Base-by-base conservation (phyloP, 2,113 vertebrate genomes). In the Meriones unguiculatus region DNA sequence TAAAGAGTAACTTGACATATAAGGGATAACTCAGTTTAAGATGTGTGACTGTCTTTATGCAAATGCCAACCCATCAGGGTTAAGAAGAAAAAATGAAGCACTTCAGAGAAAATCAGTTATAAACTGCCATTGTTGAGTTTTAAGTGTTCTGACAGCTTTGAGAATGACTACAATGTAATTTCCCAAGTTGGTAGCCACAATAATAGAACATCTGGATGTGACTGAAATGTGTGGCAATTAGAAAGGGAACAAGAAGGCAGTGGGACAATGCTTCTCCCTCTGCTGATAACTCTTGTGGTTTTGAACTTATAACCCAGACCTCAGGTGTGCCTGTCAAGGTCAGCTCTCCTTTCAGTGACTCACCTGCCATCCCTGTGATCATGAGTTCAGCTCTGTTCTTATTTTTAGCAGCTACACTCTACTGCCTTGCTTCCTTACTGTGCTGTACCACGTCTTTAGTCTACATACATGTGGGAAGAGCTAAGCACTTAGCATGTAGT, bases 171-270 rank as follows among this genome's bases (percentile, higher is more conserved):
- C 62, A 97, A 75, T 86, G 91, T 91, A 97, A 98, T 96, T 98
- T 97, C 95, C 97, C 96, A 97, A 98, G 92, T 96, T 0, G 0
- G 96, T 97, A 93, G 92, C 95, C 98, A 94, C 97, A 98, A 97
- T 97, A 98, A 97, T 65, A 41, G 97, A 97, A 96, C 90, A 98
- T 93, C 96, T 98, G 98, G 97, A 97, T 98, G 70, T 92, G 92
- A 97, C 28, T 97, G 95, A 97, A 98, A 98, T 90, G 69, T 92
- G 57, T 73, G 96, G 88, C 96, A 98, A 97, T 96, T 80, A 96
- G 96, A 91, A 77, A 90, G 82, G 93, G 90, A 82, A 84, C 17
- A 96, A 85, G 94, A 77, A 94, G 89, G 70, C 82, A 93, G 80
- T 18, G 0, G 0, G 92, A 97, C 95, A 97, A 90, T 4, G 7